Conservation (phyloP, 2,888 invertebrate species). For the Oxystoma pomonae region DNA sequence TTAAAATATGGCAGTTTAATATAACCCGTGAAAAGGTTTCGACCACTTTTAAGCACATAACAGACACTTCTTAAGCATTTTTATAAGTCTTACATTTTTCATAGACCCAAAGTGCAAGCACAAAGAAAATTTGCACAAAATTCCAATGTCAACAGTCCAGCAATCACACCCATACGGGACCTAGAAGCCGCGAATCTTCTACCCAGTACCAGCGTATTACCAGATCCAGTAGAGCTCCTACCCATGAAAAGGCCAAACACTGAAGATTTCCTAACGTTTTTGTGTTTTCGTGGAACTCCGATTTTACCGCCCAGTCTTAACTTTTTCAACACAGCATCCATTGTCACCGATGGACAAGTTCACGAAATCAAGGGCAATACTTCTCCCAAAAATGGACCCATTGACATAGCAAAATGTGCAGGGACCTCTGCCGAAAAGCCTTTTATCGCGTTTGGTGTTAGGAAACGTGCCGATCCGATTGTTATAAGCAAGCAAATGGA, state of each 20-base stretch:
- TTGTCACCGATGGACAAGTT: slow-evolving; percentile 42
- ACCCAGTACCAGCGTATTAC: slow-evolving; percentile 41
- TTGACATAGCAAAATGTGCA: slow-evolving; percentile 39
- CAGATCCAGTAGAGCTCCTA: slow-evolving; percentile 56
- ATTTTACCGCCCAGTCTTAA: slow-evolving; percentile 68
- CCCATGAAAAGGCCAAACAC: slow-evolving; percentile 71
- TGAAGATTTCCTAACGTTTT: slow-evolving; percentile 80
- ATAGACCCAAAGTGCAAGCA: slow-evolving; percentile 75
- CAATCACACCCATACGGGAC: slow-evolving; percentile 58
- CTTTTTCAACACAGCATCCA: slow-evolving; percentile 57
- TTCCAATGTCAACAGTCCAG: slow-evolving; percentile 57
- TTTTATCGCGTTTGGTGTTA: slow-evolving; percentile 54
- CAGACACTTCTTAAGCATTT: too few relatives aligned
- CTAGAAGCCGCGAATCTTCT: slow-evolving; percentile 51
- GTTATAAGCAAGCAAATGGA: slow-evolving; percentile 47
- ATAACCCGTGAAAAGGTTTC: too few relatives aligned
- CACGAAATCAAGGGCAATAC: slow-evolving; percentile 41
- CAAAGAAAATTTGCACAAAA: slow-evolving; percentile 87
- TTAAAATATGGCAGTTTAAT: too few relatives aligned
- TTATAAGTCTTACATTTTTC: too few relatives aligned
- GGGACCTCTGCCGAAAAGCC: slow-evolving; percentile 41
- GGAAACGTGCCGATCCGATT: slow-evolving; percentile 54
- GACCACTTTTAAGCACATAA: background rate
- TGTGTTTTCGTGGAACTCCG: slow-evolving; percentile 76
- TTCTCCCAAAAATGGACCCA: slow-evolving; percentile 41